Percentiles rank a stretch among this genome's conserved stretches.
phyloP scores from a whole-genome alignment of 2,113 vertebrate genomes.

The Brachirus orientalis region DNA sequence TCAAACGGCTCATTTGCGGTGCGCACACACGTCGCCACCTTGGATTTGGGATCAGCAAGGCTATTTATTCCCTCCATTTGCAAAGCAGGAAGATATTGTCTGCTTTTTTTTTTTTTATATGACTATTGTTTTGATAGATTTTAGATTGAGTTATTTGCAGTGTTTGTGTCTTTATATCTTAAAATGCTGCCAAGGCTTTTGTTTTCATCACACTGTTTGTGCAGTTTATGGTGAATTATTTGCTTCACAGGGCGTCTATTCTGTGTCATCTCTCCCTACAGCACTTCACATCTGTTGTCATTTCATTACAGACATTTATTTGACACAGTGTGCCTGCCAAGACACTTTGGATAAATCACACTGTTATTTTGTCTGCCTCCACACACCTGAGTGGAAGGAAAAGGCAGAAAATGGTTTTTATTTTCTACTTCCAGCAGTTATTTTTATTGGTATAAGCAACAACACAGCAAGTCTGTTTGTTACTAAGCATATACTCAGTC shows the following conservation, averaged over 20 bases:
- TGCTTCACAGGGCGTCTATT: slow-evolving; percentile 74
- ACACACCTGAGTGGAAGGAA: slow-evolving; percentile 69
- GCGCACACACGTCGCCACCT: slow-evolving; percentile 14
- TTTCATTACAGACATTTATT: slow-evolving; percentile 78
- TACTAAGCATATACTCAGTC: slow-evolving; percentile 61
- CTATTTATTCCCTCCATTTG: slow-evolving; percentile 53
- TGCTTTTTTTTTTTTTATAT: slow-evolving; percentile 57
- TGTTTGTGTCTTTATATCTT: slow-evolving; percentile 64
- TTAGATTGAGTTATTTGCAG: slow-evolving; percentile 68
- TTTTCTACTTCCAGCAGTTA: slow-evolving; percentile 67
- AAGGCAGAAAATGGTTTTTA: slow-evolving; percentile 67
- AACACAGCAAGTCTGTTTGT: slow-evolving; percentile 61
- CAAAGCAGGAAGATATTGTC: slow-evolving; percentile 54
- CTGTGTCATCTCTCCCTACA: slow-evolving; percentile 71
- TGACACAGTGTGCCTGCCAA: slow-evolving; percentile 69
- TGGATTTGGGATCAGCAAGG: slow-evolving; percentile 22
- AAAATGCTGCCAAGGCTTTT: slow-evolving; percentile 68
- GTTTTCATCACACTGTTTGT: slow-evolving; percentile 73
- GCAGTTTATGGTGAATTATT: slow-evolving; percentile 75
- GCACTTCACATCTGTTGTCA: slow-evolving; percentile 77
- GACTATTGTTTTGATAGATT: slow-evolving; percentile 67
- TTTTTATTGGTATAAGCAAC: slow-evolving; percentile 70
- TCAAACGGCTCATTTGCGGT: slow-evolving; percentile 67
- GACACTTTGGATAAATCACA: slow-evolving; percentile 70
- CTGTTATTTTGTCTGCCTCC: slow-evolving; percentile 67